Evolutionary conservation across 2,888 invertebrate species (phyloP), one percentile per base, ranked within the genome.

Genomic region (Chrysolina oricalcia): DNA sequence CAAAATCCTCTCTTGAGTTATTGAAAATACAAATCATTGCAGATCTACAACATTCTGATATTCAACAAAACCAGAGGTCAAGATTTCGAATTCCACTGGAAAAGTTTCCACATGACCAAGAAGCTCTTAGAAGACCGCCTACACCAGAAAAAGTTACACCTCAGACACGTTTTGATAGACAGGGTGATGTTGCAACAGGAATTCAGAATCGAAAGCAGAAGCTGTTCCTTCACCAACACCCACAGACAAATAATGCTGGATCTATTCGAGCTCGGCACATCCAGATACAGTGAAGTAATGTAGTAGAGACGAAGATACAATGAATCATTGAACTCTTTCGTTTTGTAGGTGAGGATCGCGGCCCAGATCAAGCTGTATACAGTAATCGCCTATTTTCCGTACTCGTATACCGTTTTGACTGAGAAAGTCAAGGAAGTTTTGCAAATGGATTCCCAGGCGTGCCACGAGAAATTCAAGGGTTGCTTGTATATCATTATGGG

Each of bases 381-480:
- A 84, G 91, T 93, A 81, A 89, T 95, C 41, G 89, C 90, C 62
- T 91, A 91, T 84, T 94, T 93, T 85, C 92, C 94, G 0, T 93
- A 93, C 86, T 94, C 94, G 0, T 95, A 94, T 87, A 91, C 91
- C 4, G 88, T 92, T 4, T 85, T 97, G 0, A 87, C 94, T 0
- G 93, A 94, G 0, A 89, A 90, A 68, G 85, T 95, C 17, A 88
- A 91, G 0, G 91, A 92, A 63, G 89, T 94, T 43, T 88, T 96
- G 13, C 86, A 89, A 21, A 88, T 92, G 21, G 93, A 93, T 85
- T 90, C 92, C 0, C 90, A 90, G 50, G 88, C 90, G 59, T 87
- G 92, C 81, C 94, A 94, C 85, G 93, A 95, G 83, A 91, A 92
- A 78, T 93, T 94, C 83, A 95, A 95, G 89, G 97, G 97, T 5